Evolutionary conservation across 1,140 invertebrate genomes (phyloP).

Genomic region (Nomia melanderi): DNA sequence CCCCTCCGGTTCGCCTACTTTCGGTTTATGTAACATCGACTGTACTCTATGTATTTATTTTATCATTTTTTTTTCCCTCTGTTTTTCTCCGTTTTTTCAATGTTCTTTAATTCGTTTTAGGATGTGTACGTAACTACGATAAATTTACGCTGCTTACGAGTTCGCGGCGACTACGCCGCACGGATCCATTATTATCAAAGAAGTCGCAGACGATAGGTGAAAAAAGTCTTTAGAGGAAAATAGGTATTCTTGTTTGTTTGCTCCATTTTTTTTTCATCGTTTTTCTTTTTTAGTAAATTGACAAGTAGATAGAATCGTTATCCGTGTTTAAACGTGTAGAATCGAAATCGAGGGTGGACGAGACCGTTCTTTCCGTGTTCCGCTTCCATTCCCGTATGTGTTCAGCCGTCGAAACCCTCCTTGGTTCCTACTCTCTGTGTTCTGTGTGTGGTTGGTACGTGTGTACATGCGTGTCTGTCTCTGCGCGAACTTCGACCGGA

Average conservation of each 20-base stretch:
- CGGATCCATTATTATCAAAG: slow-evolving; percentile 57
- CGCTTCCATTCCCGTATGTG: neutral
- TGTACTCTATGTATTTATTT: slow-evolving; percentile 49
- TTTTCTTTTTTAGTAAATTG: slow-evolving; percentile 68
- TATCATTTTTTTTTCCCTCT: slow-evolving; percentile 28
- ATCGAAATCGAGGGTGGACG: slow-evolving; percentile 23
- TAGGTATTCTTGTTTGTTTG: slow-evolving; percentile 65
- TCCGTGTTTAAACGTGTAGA: slow-evolving; percentile 41
- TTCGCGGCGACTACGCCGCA: slow-evolving; percentile 51
- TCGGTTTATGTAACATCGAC: slow-evolving; percentile 61
- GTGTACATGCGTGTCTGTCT: neutral
- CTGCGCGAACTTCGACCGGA: neutral
- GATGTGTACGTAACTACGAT: slow-evolving; percentile 48
- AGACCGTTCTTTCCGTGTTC: neutral
- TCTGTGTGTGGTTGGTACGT: slow-evolving; percentile 1
- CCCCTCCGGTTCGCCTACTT: slow-evolving; percentile 24
- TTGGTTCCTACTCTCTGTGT: neutral
- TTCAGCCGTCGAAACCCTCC: neutral
- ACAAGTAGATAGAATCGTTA: slow-evolving; percentile 75
- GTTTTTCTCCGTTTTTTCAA: too few relatives aligned
- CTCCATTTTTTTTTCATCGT: slow-evolving; percentile 5
- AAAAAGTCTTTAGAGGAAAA: slow-evolving; percentile 77
- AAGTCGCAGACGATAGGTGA: slow-evolving; percentile 69
- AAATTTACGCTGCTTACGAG: slow-evolving; percentile 53
- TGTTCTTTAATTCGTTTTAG: slow-evolving; percentile 29